phyloP scores from a whole-genome alignment of 1,140 invertebrate genomes.

The Leptopilina clavipes region DNA sequence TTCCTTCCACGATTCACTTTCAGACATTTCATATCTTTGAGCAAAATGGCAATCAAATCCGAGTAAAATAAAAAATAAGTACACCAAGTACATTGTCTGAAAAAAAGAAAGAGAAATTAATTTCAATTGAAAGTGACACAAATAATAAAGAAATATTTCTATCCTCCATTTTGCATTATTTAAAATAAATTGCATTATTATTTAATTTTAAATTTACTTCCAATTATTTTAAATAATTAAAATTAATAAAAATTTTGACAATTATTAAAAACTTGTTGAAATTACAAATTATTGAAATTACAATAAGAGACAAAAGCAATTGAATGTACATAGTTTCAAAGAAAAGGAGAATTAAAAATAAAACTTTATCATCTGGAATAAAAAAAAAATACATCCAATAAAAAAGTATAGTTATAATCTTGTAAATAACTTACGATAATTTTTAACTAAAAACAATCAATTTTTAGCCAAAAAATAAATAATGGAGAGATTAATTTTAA shows the following conservation, averaged over 20 bases:
- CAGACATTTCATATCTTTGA: neutral
- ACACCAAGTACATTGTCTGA: conserved; percentile 10
- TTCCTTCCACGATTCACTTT: conserved; percentile 19
- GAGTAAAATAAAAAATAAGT: conserved; percentile 7
- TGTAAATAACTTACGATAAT: conserved; percentile 7
- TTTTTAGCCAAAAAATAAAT: neutral
- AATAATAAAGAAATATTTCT: neutral
- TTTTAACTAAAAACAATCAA: neutral
- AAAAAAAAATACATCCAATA: neutral
- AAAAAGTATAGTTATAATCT: neutral
- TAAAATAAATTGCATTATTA: too few relatives aligned
- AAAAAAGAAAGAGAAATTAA: neutral
- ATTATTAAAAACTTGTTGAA: too few relatives aligned
- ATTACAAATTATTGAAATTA: too few relatives aligned
- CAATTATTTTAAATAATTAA: too few relatives aligned
- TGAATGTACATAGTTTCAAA: too few relatives aligned
- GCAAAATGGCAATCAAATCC: neutral
- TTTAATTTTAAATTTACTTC: too few relatives aligned
- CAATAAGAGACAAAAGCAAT: too few relatives aligned
- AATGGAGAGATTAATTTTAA: neutral
- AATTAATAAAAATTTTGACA: too few relatives aligned
- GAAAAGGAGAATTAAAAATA: neutral
- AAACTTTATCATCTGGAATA: neutral
- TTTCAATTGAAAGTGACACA: too few relatives aligned
- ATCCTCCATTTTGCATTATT: too few relatives aligned